These are phyloP conservation scores for Nestor notabilis DNA, from an alignment of 2,113 vertebrate species.

Conservation along the genomic window DNA sequence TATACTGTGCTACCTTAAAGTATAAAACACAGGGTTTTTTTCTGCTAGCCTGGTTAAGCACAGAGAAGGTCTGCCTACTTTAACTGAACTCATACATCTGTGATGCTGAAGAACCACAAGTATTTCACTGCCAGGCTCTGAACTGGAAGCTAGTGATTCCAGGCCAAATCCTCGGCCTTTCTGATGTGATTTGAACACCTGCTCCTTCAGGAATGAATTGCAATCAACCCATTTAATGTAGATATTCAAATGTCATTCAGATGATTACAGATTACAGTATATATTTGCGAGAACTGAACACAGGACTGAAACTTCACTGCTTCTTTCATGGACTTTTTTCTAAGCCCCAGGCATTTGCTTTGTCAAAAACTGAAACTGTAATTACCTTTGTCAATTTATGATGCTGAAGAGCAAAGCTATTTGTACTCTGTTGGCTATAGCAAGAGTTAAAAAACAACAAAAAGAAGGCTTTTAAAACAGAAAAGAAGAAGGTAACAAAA, in stretches of 20 bases:
- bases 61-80: not conserved
- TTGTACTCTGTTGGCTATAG: not conserved
- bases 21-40: not conserved
- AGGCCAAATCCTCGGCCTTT: not conserved
- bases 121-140: not conserved
- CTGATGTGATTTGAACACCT: not conserved
- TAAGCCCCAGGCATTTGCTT: not conserved
- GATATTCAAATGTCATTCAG: not conserved
- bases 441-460: not conserved
- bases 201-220: not conserved
- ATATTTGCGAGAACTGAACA: not conserved
- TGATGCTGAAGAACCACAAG: not conserved
- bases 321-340: not conserved
- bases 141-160: not conserved
- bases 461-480: not conserved
- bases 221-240: slow-evolving; percentile 2
- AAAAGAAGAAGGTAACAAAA: not conserved
- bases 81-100: not conserved
- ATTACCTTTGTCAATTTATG: not conserved
- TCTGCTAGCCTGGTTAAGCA: accelerated
- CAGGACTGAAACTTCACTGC: not conserved
- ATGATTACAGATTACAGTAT: not conserved
- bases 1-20: not conserved
- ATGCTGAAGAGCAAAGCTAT: not conserved
- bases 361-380: not conserved